These are phyloP conservation scores for Trissolcus japonicus DNA, from an alignment of 2,888 invertebrate species.

Conservation along the genomic window DNA sequence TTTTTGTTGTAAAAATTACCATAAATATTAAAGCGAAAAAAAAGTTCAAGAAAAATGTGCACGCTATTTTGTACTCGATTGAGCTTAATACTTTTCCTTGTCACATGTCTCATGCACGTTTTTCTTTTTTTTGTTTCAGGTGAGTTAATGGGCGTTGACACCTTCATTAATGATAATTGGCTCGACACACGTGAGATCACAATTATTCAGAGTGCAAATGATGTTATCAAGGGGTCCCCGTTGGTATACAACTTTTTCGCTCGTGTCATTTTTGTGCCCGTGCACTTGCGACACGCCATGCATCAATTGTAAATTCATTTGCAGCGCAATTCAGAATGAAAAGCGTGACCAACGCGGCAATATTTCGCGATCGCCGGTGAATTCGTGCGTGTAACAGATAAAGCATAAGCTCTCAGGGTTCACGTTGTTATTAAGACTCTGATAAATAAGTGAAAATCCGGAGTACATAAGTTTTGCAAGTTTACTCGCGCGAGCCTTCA, in stretches of 20 bases:
- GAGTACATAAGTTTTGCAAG: neutral
- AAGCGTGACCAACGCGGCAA: neutral
- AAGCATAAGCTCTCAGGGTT: neutral
- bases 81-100: neutral
- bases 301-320: too few species aligned
- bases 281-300: too few species aligned
- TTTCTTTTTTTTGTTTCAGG: slow-evolving; percentile 43
- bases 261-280: too few species aligned
- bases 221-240: slow-evolving; percentile 25
- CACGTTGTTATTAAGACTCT: neutral
- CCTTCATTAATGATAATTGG: slow-evolving; percentile 43
- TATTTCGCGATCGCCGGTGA: too few species aligned
- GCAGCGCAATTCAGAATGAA: too few species aligned
- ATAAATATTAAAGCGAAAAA: too few species aligned
- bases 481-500: neutral
- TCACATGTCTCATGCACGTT: slow-evolving; percentile 17
- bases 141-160: slow-evolving; percentile 51
- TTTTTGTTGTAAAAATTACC: too few species aligned
- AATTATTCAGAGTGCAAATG: slow-evolving; percentile 28
- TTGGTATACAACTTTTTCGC: neutral
- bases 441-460: slow-evolving; percentile 11
- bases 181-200: slow-evolving; percentile 32
- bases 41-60: too few species aligned
- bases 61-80: neutral
- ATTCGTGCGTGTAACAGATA: too few species aligned